Percentiles rank a stretch among this genome's conserved stretches.
Conservation (phyloP, 92 coral and sea anemone genomes). For the Plumapathes pennacea region DNA sequence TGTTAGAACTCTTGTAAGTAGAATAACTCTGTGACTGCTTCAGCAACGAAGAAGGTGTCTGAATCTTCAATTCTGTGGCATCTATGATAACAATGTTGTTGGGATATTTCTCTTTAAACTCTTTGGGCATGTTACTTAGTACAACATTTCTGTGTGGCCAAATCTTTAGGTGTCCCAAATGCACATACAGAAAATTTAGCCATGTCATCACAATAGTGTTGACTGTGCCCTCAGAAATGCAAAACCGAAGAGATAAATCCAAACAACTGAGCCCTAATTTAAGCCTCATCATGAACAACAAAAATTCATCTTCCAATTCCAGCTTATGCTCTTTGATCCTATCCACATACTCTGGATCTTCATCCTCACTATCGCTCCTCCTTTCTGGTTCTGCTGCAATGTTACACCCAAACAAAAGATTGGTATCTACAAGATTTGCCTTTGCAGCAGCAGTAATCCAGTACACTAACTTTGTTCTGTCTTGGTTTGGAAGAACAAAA, state of each 20-base stretch:
- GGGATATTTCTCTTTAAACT: constrained; percentile 34
- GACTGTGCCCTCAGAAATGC: constrained; percentile 32
- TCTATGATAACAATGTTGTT: constrained; percentile 39
- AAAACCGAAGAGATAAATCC: constrained; percentile 41
- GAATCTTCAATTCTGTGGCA: constrained; percentile 38
- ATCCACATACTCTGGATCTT: constrained; percentile 1
- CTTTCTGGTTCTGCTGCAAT: constrained; percentile 15
- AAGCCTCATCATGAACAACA: constrained; percentile 39
- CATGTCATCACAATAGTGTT: constrained; percentile 34
- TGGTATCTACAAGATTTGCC: constrained; percentile 11
- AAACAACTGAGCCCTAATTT: constrained; percentile 23
- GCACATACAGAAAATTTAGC: constrained; percentile 43
- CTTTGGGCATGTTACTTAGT: constrained; percentile 23
- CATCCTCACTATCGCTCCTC: constrained; percentile 17
- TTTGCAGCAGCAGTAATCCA: constrained; percentile 31
- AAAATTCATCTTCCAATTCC: constrained; percentile 45
- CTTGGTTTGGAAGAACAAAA: constrained; percentile 36
- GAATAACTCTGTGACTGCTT: constrained; percentile 36
- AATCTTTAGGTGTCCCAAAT: constrained; percentile 42
- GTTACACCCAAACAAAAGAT: constrained; percentile 38
- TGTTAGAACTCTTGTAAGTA: constrained; percentile 25
- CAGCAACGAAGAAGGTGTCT: constrained; percentile 20
- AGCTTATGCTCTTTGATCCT: constrained; percentile 12
- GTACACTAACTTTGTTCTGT: constrained; percentile 18
- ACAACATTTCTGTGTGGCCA: constrained; percentile 57